A percentile compares a stretch with the other conserved stretches of the same genome.
These are phyloP conservation scores for Dione juno DNA, from an alignment of 2,888 invertebrate species.

Conservation along the genomic window DNA sequence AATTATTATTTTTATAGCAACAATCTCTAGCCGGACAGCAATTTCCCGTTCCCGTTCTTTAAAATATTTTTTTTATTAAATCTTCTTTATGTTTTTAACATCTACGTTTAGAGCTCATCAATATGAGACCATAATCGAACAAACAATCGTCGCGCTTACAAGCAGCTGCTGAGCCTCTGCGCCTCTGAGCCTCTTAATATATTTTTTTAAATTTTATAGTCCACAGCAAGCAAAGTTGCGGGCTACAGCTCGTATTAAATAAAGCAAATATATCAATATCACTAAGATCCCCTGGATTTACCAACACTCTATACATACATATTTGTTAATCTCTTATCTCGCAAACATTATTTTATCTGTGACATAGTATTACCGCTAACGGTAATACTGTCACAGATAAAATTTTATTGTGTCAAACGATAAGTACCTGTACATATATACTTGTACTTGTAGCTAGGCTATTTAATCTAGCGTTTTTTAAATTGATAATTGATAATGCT, in stretches of 20 bases:
- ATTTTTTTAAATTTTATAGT: too few relatives aligned
- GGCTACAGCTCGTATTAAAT: neutral
- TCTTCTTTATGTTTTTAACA: too few relatives aligned
- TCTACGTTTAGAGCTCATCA: too few relatives aligned
- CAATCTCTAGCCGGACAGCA: too few relatives aligned
- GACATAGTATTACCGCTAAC: neutral
- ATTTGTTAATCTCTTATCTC: slow-evolving; percentile 8
- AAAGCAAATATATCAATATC: neutral
- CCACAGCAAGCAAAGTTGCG: neutral
- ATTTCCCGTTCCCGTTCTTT: too few relatives aligned
- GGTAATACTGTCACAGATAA: neutral
- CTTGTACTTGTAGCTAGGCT: neutral
- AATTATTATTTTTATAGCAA: too few relatives aligned
- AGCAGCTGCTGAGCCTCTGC: too few relatives aligned
- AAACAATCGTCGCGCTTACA: too few relatives aligned
- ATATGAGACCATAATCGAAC: too few relatives aligned
- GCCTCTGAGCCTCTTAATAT: too few relatives aligned
- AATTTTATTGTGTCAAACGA: slow-evolving; percentile 3
- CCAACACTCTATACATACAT: neutral
- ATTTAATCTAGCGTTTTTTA: neutral
- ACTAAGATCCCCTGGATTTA: neutral
- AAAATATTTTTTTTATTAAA: too few relatives aligned
- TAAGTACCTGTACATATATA: neutral
- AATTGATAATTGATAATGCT: too few relatives aligned
- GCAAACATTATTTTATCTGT: neutral